These are phyloP conservation scores for Clostera curtula DNA, from an alignment of 2,888 invertebrate genomes.

Conservation along the genomic window DNA sequence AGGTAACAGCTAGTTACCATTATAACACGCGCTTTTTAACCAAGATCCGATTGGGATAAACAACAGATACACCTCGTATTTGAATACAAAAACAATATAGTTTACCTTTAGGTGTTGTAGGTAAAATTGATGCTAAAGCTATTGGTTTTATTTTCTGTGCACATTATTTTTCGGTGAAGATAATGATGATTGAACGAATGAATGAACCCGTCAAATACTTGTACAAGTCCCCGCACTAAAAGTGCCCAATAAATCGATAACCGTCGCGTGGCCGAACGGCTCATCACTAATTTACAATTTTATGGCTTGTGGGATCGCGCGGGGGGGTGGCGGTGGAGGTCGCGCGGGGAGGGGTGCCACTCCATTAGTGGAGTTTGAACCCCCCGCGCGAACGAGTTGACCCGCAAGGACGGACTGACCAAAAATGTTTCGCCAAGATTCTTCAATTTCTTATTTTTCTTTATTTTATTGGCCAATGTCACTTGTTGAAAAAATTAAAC, in stretches of 20 bases:
- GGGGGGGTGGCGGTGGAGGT: slow-evolving; percentile 28
- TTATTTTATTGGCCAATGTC: no score
- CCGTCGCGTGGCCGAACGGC: slow-evolving; percentile 52
- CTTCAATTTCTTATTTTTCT: background rate
- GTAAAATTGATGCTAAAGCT: no score
- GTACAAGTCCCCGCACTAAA: slow-evolving; percentile 38
- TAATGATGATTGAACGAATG: background rate
- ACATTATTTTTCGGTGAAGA: no score
- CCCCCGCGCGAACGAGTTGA: slow-evolving; percentile 48
- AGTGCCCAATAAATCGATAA: slow-evolving; percentile 71
- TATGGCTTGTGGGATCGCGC: slow-evolving; percentile 63
- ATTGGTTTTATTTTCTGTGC: no score
- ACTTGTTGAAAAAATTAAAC: no score
- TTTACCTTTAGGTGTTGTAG: no score
- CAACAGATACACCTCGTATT: no score
- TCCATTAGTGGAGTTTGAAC: slow-evolving; percentile 55
- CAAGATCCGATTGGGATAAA: no score
- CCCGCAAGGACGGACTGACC: slow-evolving; percentile 47
- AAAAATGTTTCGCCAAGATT: slow-evolving; percentile 16
- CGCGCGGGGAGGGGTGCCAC: slow-evolving; percentile 31
- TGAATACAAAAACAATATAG: no score
- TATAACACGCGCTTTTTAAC: no score
- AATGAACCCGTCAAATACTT: background rate
- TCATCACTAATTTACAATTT: slow-evolving; percentile 76
- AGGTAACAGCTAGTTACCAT: no score